Evolutionary conservation across 2,888 invertebrate genomes (phyloP).

Genomic region (Polyploca ridens): DNA sequence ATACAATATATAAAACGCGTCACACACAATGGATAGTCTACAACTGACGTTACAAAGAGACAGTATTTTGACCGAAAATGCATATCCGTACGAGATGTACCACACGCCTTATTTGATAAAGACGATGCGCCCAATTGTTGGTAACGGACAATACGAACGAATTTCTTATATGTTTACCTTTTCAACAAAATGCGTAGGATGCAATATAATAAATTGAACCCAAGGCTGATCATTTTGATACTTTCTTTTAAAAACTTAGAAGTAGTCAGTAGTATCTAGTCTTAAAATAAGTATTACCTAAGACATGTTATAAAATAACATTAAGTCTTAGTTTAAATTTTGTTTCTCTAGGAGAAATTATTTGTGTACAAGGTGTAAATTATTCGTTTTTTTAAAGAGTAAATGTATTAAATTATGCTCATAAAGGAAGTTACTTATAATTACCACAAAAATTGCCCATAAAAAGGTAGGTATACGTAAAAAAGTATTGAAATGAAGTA

Average conservation of each 20-base stretch:
- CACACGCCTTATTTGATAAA: slow-evolving; percentile 51
- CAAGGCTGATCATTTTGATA: slow-evolving; percentile 44
- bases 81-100: slow-evolving; percentile 32
- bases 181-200: slow-evolving; percentile 69
- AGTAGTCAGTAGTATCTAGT: neutral
- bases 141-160: slow-evolving; percentile 64
- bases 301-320: too few species aligned
- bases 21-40: slow-evolving; percentile 67
- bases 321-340: too few species aligned
- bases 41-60: slow-evolving; percentile 54
- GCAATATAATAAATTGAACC: slow-evolving; percentile 50
- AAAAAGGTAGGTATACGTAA: too few species aligned
- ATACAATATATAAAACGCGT: slow-evolving; percentile 58
- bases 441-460: too few species aligned
- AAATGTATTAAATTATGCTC: too few species aligned
- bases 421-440: too few species aligned
- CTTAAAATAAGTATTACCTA: too few species aligned
- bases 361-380: too few species aligned
- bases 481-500: too few species aligned
- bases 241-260: slow-evolving; percentile 24
- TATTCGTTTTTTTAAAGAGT: too few species aligned
- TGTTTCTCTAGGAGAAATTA: too few species aligned
- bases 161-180: slow-evolving; percentile 72
- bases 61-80: slow-evolving; percentile 59
- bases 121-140: slow-evolving; percentile 57